Evolutionary conservation across 2,888 invertebrate species (phyloP), one percentile per base, ranked within the genome.

Genomic region (Aromia moschata): DNA sequence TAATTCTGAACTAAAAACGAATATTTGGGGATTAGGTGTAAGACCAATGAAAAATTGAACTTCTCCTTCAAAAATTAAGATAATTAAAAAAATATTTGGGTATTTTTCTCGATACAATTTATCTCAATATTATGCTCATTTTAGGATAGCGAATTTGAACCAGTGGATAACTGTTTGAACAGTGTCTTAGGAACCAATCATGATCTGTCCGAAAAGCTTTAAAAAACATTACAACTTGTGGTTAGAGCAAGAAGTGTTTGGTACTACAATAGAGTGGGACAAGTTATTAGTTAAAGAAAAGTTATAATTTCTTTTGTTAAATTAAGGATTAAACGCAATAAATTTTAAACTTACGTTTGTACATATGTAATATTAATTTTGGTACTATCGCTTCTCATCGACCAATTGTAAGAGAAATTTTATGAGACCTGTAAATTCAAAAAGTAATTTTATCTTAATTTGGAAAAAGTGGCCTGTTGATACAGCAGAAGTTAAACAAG

Each of bases 241-340:
- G 99, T 84, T 99, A 56, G 93, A 98, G 72, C 92, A 94, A 78
- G 98, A 99, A 84, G 98, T 99, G 14, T 97, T 93, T 80, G 90
- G 92, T 76, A 90, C 91, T 75, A 86, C 89, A 74, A 89, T 91
- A 68, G 87, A 92, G 79, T 92, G 92, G 92, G 91, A 92, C 78
- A 84, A 83, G 70, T 74, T 86, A 45, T 70, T 81, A 60, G 54
- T 65, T 20, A 64, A 64, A 40, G 59, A 68, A 62, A 36, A 51
- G 15, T 60, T 55, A 44, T 54, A 59, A 55, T 25, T 45, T 49
- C 51, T 36, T 45, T 46, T 43, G 43, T 51, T 12, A 31, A n/a
- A 54, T 30, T 31, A 18, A 25, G n/a, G 11, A 40, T 46, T 62
- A 53, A 43, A 15, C 54, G 51, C 58, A 56, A 59, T 62, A 40